Conservation (phyloP, 53 echinoderm and acorn worm species). For the Apostichopus leukothele region DNA sequence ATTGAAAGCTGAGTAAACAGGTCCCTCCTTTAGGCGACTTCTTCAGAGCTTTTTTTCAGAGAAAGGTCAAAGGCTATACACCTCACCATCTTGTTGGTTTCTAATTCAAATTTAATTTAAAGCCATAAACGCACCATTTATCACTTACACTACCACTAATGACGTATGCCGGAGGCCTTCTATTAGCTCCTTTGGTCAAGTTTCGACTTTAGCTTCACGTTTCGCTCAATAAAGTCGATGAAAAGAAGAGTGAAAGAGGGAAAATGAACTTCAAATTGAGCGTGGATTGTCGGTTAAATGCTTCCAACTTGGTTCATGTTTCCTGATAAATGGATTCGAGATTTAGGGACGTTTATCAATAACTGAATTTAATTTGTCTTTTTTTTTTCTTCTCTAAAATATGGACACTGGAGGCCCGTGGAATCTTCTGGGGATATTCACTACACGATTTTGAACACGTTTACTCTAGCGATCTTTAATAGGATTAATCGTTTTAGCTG, state of each 20-base stretch:
- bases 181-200: conserved; percentile 27
- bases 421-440: too few species aligned
- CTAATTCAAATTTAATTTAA: conserved; percentile 12
- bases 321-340: background rate
- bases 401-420: background rate
- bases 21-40: too few species aligned
- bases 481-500: too few species aligned
- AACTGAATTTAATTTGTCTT: conserved; percentile 5
- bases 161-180: conserved; percentile 26
- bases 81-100: background rate
- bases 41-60: background rate
- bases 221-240: conserved; percentile 41
- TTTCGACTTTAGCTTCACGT: background rate
- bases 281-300: conserved; percentile 5
- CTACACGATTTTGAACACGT: too few species aligned
- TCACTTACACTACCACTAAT: conserved; percentile 25
- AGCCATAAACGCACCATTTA: conserved; percentile 43
- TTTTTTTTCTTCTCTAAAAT: background rate
- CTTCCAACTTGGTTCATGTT: background rate
- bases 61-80: conserved; percentile 14
- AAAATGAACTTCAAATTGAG: conserved; percentile 16
- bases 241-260: background rate
- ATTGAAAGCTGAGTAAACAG: too few species aligned
- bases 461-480: too few species aligned
- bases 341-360: conserved; percentile 19